Evolutionary conservation across 2,113 vertebrate genomes (phyloP).

Genomic region (Mohoua ochrocephala): DNA sequence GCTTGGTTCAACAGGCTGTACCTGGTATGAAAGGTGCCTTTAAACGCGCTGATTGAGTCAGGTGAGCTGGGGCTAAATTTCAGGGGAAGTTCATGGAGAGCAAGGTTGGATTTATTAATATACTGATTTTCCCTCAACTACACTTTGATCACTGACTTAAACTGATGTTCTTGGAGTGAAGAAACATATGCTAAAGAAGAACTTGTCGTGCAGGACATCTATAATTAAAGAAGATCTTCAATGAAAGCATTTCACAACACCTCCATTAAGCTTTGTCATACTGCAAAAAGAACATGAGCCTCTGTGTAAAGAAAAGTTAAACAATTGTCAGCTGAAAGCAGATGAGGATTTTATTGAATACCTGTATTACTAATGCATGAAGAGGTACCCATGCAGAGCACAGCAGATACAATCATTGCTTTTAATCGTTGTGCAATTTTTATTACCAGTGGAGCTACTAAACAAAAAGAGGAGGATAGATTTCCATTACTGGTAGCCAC

Average conservation of each 20-base stretch:
- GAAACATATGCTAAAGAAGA: slow-evolving; percentile 55
- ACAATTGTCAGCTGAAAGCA: slow-evolving; percentile 55
- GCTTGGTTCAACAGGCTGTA: background rate
- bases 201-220: background rate
- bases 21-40: background rate
- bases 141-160: slow-evolving; percentile 23
- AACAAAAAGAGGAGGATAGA: slow-evolving; percentile 5
- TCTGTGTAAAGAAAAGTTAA: slow-evolving; percentile 56
- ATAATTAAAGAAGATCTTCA: slow-evolving; percentile 66
- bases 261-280: slow-evolving; percentile 38
- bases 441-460: slow-evolving; percentile 4
- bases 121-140: background rate
- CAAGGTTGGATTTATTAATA: background rate
- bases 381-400: slow-evolving; percentile 31
- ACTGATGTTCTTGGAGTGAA: slow-evolving; percentile 33
- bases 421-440: slow-evolving; percentile 43
- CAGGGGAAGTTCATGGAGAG: background rate
- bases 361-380: slow-evolving; percentile 62
- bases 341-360: slow-evolving; percentile 54
- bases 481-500: background rate
- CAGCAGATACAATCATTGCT: slow-evolving; percentile 24
- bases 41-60: background rate
- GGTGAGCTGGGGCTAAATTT: background rate
- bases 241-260: slow-evolving; percentile 43
- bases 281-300: slow-evolving; percentile 42